Evolutionary conservation across 2,888 invertebrate species (phyloP).

Genomic region (Sarcophaga variegata): DNA sequence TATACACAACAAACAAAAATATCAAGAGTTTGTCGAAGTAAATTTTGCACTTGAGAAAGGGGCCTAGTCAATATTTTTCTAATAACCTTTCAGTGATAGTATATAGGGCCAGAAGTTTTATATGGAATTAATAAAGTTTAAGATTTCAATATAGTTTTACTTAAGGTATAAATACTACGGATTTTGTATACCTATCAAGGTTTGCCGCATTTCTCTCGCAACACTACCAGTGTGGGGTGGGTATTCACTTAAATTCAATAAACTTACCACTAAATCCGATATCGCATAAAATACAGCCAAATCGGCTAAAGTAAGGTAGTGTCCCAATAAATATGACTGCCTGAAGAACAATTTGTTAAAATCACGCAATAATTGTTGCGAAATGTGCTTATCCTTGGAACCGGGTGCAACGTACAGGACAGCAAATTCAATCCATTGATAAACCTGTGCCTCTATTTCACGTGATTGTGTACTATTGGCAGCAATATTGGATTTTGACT

Average conservation of each 20-base stretch:
- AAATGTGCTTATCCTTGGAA: constrained; percentile 77
- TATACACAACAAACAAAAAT: no score
- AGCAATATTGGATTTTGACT: constrained; percentile 80
- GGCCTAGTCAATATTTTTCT: no score
- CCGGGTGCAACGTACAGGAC: constrained; percentile 81
- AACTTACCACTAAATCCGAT: constrained; percentile 86
- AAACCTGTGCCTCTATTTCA: constrained; percentile 82
- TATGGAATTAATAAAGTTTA: no score
- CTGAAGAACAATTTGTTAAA: constrained; percentile 83
- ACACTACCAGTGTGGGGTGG: no score
- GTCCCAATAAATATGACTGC: constrained; percentile 84
- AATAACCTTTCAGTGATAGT: no score
- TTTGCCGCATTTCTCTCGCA: no score
- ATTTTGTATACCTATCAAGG: no score
- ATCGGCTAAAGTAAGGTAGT: constrained; percentile 86
- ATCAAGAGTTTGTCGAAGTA: no score
- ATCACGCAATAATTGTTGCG: constrained; percentile 81
- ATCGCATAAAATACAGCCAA: constrained; percentile 87
- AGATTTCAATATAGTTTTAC: no score
- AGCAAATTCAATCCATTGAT: constrained; percentile 88
- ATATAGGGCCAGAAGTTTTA: no score
- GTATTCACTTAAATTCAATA: background rate
- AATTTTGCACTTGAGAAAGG: no score
- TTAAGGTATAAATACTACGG: no score
- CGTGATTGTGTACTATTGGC: constrained; percentile 76